These are phyloP conservation scores for Lasioglossum baleicum DNA, from an alignment of 1,140 invertebrate species.

Conservation along the genomic window DNA sequence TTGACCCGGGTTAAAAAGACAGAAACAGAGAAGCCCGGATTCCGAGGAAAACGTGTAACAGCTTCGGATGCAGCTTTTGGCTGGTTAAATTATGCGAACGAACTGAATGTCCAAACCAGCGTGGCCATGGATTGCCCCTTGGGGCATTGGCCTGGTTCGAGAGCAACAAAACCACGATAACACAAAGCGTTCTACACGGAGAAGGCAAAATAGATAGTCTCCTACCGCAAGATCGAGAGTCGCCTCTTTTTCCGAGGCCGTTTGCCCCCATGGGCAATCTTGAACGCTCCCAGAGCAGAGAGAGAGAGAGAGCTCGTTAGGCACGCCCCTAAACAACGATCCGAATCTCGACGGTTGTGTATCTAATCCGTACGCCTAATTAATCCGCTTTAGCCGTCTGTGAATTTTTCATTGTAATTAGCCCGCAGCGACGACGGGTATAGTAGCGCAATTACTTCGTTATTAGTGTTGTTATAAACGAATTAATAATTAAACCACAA, in stretches of 20 bases:
- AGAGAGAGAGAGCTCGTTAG: too few species aligned
- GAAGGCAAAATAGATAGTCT: too few species aligned
- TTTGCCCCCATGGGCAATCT: background rate
- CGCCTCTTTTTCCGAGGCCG: too few species aligned
- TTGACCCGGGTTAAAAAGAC: background rate
- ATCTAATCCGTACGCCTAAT: too few species aligned
- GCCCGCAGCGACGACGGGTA: background rate
- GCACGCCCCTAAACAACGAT: too few species aligned
- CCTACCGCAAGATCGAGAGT: too few species aligned
- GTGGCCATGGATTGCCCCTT: too few species aligned
- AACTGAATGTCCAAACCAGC: background rate
- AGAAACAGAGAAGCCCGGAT: background rate
- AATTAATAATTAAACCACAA: constrained; percentile 46
- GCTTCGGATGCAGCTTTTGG: background rate
- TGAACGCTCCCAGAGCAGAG: background rate
- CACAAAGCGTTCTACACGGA: too few species aligned
- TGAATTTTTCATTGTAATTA: constrained; percentile 37
- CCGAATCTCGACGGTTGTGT: too few species aligned
- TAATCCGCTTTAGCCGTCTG: background rate
- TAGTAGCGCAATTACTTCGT: constrained; percentile 16
- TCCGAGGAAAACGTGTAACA: too few species aligned
- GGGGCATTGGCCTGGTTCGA: too few species aligned
- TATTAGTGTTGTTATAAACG: constrained; percentile 41
- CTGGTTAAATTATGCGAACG: background rate
- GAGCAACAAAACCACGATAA: too few species aligned